A percentile compares a stretch with the other conserved stretches of the same genome.
Evolutionary conservation across 1,140 invertebrate species (phyloP).

Genomic region (Pachypeltis micranthus): DNA sequence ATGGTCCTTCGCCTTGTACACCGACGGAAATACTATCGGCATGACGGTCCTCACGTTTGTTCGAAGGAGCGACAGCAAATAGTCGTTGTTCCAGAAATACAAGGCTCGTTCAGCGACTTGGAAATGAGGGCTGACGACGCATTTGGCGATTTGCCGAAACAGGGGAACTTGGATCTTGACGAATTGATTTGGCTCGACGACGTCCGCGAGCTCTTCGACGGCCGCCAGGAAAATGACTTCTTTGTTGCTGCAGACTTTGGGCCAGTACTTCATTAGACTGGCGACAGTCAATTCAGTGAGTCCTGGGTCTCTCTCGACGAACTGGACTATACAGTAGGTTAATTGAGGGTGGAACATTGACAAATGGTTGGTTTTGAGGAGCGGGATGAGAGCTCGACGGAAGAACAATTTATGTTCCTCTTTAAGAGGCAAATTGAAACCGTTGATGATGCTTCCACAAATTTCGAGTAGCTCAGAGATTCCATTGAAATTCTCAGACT

Average conservation of each 20-base stretch:
- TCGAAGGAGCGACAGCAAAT: constrained; percentile 86
- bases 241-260: constrained; percentile 97
- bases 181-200: constrained; percentile 96
- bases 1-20: constrained; percentile 96
- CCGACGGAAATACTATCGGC: constrained; percentile 90
- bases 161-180: constrained; percentile 92
- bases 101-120: constrained; percentile 91
- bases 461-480: constrained; percentile 97
- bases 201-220: constrained; percentile 94
- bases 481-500: constrained; percentile 99
- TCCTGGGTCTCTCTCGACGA: constrained; percentile 94
- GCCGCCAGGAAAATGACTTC: constrained; percentile 97
- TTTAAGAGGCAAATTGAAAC: constrained; percentile 93
- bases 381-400: constrained; percentile 92
- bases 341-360: constrained; percentile 90
- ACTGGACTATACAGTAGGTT: constrained; percentile 98
- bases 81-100: constrained; percentile 96
- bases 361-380: constrained; percentile 80
- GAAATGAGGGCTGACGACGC: constrained; percentile 92
- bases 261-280: constrained; percentile 96
- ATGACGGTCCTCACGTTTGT: constrained; percentile 82
- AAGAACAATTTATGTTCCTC: constrained; percentile 95
- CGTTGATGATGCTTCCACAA: constrained; percentile 96
- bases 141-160: constrained; percentile 93
- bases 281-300: constrained; percentile 91